Evolutionary conservation across 2,888 invertebrate species (phyloP).

Genomic region (Chymomyza caudatula): DNA sequence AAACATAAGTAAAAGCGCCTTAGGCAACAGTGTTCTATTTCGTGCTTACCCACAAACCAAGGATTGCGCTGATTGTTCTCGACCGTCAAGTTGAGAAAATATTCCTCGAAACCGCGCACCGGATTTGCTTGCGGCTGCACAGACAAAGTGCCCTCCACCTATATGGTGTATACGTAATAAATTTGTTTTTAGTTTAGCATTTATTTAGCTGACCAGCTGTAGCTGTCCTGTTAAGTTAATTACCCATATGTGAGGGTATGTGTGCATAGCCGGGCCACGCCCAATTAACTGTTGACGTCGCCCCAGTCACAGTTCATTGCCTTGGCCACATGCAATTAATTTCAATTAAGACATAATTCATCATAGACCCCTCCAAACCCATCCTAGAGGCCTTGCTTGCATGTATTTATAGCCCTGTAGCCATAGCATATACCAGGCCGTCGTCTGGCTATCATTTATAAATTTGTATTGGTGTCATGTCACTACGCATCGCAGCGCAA

Average conservation of each 20-base stretch:
- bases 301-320: conserved; percentile 7
- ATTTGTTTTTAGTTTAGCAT: conserved; percentile 14
- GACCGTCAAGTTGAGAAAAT: conserved; percentile 89
- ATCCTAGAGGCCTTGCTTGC: background rate
- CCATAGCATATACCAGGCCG: background rate
- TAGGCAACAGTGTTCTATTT: background rate
- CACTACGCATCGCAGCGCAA: conserved; percentile 8
- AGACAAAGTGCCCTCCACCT: conserved; percentile 94
- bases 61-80: conserved; percentile 94
- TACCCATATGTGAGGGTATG: conserved; percentile 24
- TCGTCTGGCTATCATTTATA: conserved; percentile 52
- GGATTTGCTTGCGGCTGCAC: conserved; percentile 96
- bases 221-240: conserved; percentile 45
- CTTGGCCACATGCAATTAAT: conserved; percentile 59
- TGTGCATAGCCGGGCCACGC: conserved; percentile 7
- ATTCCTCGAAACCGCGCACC: conserved; percentile 91
- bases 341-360: conserved; percentile 69
- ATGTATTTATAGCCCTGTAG: background rate
- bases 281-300: conserved; percentile 6
- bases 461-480: conserved; percentile 52
- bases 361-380: conserved; percentile 42
- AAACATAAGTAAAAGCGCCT: background rate
- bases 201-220: background rate
- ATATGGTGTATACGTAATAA: conserved; percentile 58
- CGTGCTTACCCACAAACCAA: conserved; percentile 95